Evolutionary conservation across 2,113 vertebrate species (phyloP).

Genomic region (Poicephalus meyeri): DNA sequence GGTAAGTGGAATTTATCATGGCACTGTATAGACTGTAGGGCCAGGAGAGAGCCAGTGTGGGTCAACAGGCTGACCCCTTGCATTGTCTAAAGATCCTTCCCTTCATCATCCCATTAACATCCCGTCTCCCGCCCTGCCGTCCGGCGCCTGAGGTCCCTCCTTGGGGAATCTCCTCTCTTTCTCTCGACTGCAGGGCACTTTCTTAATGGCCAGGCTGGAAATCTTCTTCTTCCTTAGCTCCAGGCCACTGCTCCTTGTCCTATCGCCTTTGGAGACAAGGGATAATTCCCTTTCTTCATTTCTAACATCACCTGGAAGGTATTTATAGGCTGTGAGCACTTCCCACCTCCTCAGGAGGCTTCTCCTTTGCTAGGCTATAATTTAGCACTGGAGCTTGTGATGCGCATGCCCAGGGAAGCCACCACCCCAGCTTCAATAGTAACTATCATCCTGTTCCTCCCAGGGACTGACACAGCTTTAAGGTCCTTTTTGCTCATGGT

Average conservation of each 20-base stretch:
- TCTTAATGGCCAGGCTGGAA: neutral
- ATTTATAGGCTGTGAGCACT: slow-evolving; percentile 31
- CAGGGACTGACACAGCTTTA: neutral
- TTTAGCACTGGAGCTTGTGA: neutral
- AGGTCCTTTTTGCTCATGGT: neutral
- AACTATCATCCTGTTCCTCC: neutral
- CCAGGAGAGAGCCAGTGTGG: neutral
- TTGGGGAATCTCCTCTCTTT: neutral
- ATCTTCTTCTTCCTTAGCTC: neutral
- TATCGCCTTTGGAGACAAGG: slow-evolving; percentile 11
- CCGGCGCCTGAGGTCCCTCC: neutral
- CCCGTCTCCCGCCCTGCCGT: neutral
- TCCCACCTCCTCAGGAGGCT: slow-evolving; percentile 17
- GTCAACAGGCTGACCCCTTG: slow-evolving; percentile 14
- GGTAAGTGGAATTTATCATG: slow-evolving; percentile 16
- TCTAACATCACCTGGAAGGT: slow-evolving; percentile 17
- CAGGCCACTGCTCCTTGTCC: neutral
- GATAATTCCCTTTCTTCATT: slow-evolving; percentile 56
- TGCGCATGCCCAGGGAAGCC: neutral
- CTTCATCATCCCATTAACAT: slow-evolving; percentile 15
- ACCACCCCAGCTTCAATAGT: neutral
- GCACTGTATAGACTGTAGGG: slow-evolving; percentile 16
- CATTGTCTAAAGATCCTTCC: slow-evolving; percentile 6
- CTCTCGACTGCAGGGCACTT: neutral
- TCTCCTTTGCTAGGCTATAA: slow-evolving; percentile 1